Conservation (phyloP, 2,888 invertebrate species). For the Eupelmus urozonus region DNA sequence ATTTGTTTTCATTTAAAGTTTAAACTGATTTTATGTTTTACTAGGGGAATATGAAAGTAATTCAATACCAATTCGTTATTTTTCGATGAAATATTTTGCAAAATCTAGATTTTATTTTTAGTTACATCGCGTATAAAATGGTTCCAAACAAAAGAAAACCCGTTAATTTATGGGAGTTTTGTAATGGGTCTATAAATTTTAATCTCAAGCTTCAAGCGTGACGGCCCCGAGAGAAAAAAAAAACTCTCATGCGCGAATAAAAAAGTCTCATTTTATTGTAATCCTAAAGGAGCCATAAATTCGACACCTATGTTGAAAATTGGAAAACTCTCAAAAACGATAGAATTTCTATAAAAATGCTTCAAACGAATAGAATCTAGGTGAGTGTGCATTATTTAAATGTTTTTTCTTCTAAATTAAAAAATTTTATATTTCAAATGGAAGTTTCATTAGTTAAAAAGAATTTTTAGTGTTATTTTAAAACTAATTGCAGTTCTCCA, state of each 20-base stretch:
- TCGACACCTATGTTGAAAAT: conserved; percentile 11
- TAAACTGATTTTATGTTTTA: too few species aligned
- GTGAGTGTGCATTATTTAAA: too few species aligned
- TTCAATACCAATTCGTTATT: too few species aligned
- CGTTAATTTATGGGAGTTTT: conserved; percentile 15
- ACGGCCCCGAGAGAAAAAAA: neutral
- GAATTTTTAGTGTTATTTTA: too few species aligned
- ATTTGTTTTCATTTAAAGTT: too few species aligned
- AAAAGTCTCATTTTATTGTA: conserved; percentile 21
- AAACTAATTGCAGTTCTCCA: too few species aligned
- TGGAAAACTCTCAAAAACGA: conserved; percentile 8
- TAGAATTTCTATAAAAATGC: too few species aligned
- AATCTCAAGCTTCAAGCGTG: conserved; percentile 17
- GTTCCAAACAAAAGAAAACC: conserved; percentile 5
- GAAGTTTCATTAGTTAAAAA: too few species aligned
- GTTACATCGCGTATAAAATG: neutral
- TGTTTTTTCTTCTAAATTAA: too few species aligned
- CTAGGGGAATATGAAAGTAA: too few species aligned
- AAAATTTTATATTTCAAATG: too few species aligned
- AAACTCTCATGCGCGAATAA: neutral
- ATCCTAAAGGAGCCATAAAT: conserved; percentile 16
- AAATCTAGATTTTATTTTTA: neutral
- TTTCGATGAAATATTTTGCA: neutral
- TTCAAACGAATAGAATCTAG: too few species aligned
- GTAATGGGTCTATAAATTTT: conserved; percentile 38